A percentile compares a stretch with the other conserved stretches of the same genome.
These are phyloP conservation scores for Rhamnusium bicolor DNA, from an alignment of 2,888 invertebrate species.

Conservation along the genomic window DNA sequence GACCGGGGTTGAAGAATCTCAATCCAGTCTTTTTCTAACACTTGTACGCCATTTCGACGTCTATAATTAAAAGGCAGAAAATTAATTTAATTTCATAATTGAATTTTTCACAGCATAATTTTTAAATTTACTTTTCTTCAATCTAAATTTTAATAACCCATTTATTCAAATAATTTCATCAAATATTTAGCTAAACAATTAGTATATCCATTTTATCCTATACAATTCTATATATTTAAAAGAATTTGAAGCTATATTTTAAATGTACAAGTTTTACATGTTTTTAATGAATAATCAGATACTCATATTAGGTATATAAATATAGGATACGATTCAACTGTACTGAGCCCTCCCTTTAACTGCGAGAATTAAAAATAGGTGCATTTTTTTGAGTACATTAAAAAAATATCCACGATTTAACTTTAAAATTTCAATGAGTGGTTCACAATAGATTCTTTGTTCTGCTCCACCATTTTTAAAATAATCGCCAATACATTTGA, in stretches of 20 bases:
- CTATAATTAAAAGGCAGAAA: constrained; percentile 70
- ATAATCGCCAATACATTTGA: too few species aligned
- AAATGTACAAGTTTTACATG: too few species aligned
- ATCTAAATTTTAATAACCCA: constrained; percentile 50
- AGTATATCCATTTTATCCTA: background rate
- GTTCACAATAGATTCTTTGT: too few species aligned
- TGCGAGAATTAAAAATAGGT: too few species aligned
- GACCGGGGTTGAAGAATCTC: constrained; percentile 35
- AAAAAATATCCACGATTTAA: too few species aligned
- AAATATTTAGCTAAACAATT: constrained; percentile 19
- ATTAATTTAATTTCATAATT: constrained; percentile 72
- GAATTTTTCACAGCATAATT: constrained; percentile 66
- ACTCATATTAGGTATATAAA: too few species aligned
- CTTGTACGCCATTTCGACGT: constrained; percentile 68
- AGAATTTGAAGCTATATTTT: background rate
- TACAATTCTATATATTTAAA: background rate
- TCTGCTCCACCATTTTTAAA: too few species aligned
- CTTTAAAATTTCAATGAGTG: too few species aligned
- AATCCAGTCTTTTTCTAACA: constrained; percentile 63
- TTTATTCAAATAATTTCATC: constrained; percentile 40
- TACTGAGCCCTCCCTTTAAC: too few species aligned
- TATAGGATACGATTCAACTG: too few species aligned
- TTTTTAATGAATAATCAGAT: too few species aligned
- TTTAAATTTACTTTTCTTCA: constrained; percentile 51
- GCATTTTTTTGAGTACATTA: too few species aligned